Conservation (phyloP, 2,888 invertebrate genomes). For the Monoplex corrugatus region DNA sequence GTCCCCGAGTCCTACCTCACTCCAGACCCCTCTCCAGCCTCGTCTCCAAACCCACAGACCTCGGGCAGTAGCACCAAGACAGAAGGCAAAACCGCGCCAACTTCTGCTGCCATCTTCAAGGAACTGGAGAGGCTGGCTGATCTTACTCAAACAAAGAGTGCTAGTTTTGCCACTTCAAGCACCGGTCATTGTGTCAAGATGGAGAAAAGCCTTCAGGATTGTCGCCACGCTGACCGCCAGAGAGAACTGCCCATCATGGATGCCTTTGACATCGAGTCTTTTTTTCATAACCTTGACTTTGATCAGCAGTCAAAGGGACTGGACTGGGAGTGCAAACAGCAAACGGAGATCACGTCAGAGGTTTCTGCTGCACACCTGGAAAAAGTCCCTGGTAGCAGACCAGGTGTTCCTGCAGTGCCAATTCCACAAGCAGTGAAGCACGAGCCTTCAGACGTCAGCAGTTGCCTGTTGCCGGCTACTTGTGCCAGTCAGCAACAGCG, state of each 20-base stretch:
- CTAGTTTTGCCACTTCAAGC: neutral
- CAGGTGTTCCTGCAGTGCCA: neutral
- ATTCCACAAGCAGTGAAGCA: neutral
- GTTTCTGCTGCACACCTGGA: neutral
- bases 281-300: slow-evolving; percentile 55
- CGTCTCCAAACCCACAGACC: slow-evolving; percentile 68
- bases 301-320: neutral
- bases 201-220: neutral
- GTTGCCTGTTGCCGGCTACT: slow-evolving; percentile 40
- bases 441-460: neutral
- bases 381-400: slow-evolving; percentile 22
- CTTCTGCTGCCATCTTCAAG: slow-evolving; percentile 55
- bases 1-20: slow-evolving; percentile 76
- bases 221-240: slow-evolving; percentile 23
- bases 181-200: slow-evolving; percentile 43
- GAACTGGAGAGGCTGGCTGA: slow-evolving; percentile 64
- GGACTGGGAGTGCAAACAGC: slow-evolving; percentile 40
- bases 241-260: slow-evolving; percentile 62
- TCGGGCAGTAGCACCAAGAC: slow-evolving; percentile 40
- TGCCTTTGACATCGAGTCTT: slow-evolving; percentile 59
- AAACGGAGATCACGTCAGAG: neutral
- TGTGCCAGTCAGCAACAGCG: neutral
- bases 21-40: slow-evolving; percentile 75
- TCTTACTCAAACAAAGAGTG: neutral
- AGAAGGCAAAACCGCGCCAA: neutral